phyloP scores from a whole-genome alignment of 2,888 invertebrate species.

The Sphaeridia pumilis region DNA sequence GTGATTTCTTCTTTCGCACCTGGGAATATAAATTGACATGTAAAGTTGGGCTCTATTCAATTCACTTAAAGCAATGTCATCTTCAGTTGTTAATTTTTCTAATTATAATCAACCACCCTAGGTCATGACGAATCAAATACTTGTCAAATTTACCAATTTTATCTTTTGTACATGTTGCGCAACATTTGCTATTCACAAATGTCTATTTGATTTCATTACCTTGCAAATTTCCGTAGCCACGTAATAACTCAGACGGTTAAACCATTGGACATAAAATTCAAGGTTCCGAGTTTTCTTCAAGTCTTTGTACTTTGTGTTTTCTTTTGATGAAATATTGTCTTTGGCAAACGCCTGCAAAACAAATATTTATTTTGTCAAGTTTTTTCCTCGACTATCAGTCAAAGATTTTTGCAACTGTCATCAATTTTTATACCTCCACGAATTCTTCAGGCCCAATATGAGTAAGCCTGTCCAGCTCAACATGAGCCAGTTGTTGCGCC shows the following conservation, averaged over 20 bases:
- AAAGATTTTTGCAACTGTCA: neutral
- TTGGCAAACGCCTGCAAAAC: constrained; percentile 23
- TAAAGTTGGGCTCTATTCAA: too few relatives aligned
- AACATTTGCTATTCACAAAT: neutral
- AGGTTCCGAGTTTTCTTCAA: constrained; percentile 85
- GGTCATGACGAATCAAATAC: too few relatives aligned
- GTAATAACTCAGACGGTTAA: constrained; percentile 87
- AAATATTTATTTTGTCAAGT: neutral
- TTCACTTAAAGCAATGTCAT: too few relatives aligned
- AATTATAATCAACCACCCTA: too few relatives aligned
- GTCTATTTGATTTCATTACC: constrained; percentile 47
- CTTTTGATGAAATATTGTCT: constrained; percentile 39
- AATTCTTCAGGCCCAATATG: constrained; percentile 49
- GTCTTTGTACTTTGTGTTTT: constrained; percentile 51
- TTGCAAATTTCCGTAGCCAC: constrained; percentile 92
- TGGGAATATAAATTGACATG: constrained; percentile 14
- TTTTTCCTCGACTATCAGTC: neutral
- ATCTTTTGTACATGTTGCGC: neutral
- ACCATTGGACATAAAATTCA: constrained; percentile 97
- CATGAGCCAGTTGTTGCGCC: constrained; percentile 47
- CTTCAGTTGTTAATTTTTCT: too few relatives aligned
- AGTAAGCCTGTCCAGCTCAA: constrained; percentile 46
- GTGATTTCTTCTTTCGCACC: constrained; percentile 42
- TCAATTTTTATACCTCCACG: constrained; percentile 40
- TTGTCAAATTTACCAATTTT: too few relatives aligned